Percentiles rank a stretch among this genome's conserved stretches.
phyloP scores from a whole-genome alignment of 2,797 vertebrate genomes.

The Myotis myotis region DNA sequence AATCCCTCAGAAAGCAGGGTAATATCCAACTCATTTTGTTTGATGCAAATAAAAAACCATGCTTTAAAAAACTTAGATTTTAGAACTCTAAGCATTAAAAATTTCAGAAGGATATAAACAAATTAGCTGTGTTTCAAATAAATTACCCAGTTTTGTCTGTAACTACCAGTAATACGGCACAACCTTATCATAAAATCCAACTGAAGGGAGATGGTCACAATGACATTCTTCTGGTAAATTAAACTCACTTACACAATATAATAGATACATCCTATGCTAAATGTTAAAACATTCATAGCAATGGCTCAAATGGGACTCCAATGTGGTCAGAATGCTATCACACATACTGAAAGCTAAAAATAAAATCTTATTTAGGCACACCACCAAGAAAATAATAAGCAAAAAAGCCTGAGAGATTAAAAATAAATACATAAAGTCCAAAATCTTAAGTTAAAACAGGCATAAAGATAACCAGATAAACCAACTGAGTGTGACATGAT shows the following conservation, averaged over 20 bases:
- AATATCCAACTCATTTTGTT: not conserved
- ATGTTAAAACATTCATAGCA: not conserved
- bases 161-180: not conserved
- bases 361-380: not conserved
- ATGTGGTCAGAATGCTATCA: not conserved
- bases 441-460: not conserved
- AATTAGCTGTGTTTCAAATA: slow-evolving; percentile 12
- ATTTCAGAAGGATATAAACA: not conserved
- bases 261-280: not conserved
- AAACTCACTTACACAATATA: not conserved
- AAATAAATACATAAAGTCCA: not conserved
- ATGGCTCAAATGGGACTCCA: not conserved
- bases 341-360: not conserved
- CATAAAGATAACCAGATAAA: not conserved
- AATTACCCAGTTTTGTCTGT: not conserved
- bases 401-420: not conserved
- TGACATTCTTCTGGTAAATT: not conserved
- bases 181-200: slow-evolving; percentile 30
- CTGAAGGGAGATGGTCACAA: not conserved
- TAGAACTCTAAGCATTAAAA: slow-evolving; percentile 33
- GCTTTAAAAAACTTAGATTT: slow-evolving; percentile 23
- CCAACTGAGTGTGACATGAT: not conserved
- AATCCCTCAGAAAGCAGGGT: slow-evolving; percentile 11
- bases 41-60: slow-evolving; percentile 47
- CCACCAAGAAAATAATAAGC: not conserved